These are phyloP conservation scores for Andrena minutula DNA, from an alignment of 2,888 invertebrate genomes.

Conservation along the genomic window DNA sequence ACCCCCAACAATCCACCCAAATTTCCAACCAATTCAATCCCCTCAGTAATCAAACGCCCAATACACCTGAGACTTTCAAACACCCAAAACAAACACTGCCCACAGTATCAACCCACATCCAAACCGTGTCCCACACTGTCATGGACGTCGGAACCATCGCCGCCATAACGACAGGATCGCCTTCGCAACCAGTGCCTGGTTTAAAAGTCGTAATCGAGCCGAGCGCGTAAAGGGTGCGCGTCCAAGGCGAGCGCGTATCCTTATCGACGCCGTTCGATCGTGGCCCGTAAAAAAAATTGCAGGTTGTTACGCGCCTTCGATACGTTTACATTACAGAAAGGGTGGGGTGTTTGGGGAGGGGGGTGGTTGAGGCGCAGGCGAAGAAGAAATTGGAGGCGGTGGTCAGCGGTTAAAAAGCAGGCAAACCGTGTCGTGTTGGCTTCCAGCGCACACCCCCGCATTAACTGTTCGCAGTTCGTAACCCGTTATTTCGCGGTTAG, in stretches of 20 bases:
- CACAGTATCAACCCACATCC: background rate
- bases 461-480: conserved; percentile 68
- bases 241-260: conserved; percentile 39
- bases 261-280: conserved; percentile 69
- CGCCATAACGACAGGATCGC: background rate
- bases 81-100: background rate
- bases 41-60: too few relatives aligned
- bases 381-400: conserved; percentile 23
- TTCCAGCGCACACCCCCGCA: conserved; percentile 55
- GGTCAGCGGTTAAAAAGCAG: conserved; percentile 47
- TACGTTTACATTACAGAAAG: conserved; percentile 64
- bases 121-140: background rate
- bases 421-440: conserved; percentile 58
- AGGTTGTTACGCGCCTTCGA: conserved; percentile 75
- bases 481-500: conserved; percentile 79
- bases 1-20: too few relatives aligned
- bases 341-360: background rate
- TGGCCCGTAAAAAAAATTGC: conserved; percentile 71
- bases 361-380: conserved; percentile 16
- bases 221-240: conserved; percentile 57
- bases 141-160: background rate
- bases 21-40: too few relatives aligned
- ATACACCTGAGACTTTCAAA: background rate
- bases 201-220: conserved; percentile 73
- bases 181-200: background rate